Base-by-base conservation (phyloP, 2,888 invertebrate species). In the Mantis religiosa region DNA sequence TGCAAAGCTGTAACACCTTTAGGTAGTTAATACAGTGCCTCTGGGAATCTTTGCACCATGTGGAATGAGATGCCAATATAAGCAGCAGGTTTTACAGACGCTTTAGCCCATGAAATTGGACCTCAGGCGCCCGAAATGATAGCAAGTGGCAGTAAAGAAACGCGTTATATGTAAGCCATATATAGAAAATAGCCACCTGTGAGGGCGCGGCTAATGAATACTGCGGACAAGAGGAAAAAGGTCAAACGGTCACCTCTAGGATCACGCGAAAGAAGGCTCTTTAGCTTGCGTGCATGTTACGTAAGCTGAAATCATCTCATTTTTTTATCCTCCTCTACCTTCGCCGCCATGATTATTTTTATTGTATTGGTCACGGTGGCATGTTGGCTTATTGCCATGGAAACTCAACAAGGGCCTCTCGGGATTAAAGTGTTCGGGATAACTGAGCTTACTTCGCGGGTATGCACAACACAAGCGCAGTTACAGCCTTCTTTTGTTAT, bases 201-300 rank as follows among this genome's bases (percentile, higher is more conserved):
- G 82, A 34, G 34, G 87, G 82, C n/a, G 87, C 34, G 87, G 87
- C 87, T 87, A 83, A 82, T 88, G 88, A 89, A 89, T 89, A 84
- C 54, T 71, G 6, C 54, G 54, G 54, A 41, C 41, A 41, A 20
- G 82, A 30, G 47, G 86, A 83, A 28, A 88, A 89, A 89, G 89
- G 89, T 89, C 89, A 89, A 88, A 89, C 89, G 89, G 89, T 89
- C 89, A 88, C 83, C 82, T 28, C 12, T 34, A n/a, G 14, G 54
- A 85, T 71, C 85, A 34, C n/a, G 81, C 82, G 82, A 82, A 85
- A 71, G 82, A 71, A 87, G 71, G 87, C 82, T 82, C 87, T 34
- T n/a, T 25, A 47, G 82, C 54, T 82, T 30, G 87, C 27, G 82
- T n/a, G 82, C 82, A 25, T n/a, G 82, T 87, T 87, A 87, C 87